A percentile compares a stretch with the other conserved stretches of the same genome.
Conservation (phyloP, 2,888 invertebrate species). For the Biston betularia region DNA sequence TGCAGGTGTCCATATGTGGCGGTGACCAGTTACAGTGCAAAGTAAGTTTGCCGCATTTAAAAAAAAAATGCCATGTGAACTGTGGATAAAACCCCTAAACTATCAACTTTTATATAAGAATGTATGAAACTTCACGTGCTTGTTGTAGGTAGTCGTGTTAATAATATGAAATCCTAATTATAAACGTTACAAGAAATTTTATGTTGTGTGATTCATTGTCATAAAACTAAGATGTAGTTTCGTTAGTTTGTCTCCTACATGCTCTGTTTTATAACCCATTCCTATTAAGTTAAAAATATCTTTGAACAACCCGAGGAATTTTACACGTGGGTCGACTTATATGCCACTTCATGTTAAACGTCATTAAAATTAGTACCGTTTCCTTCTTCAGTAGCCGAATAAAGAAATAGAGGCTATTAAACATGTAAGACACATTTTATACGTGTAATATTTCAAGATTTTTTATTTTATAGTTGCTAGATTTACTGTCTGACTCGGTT, state of each 20-base stretch:
- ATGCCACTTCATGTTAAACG: slow-evolving; percentile 59
- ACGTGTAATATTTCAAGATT: slow-evolving; percentile 68
- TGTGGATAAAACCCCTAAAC: too few relatives aligned
- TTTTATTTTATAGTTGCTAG: slow-evolving; percentile 69
- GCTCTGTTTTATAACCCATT: slow-evolving; percentile 34
- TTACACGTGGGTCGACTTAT: slow-evolving; percentile 47
- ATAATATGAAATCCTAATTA: neutral
- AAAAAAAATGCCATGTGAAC: too few relatives aligned
- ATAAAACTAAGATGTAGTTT: slow-evolving; percentile 14
- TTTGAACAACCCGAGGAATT: slow-evolving; percentile 38
- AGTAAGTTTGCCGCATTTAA: too few relatives aligned
- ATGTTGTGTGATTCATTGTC: slow-evolving; percentile 3
- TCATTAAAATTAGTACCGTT: slow-evolving; percentile 61
- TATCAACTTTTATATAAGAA: too few relatives aligned
- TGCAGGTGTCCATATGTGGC: too few relatives aligned
- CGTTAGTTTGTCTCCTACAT: slow-evolving; percentile 16
- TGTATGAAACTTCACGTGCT: neutral
- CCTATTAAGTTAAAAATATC: slow-evolving; percentile 36
- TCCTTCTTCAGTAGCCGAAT: slow-evolving; percentile 71
- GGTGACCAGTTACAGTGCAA: too few relatives aligned
- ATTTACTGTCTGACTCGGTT: slow-evolving; percentile 67
- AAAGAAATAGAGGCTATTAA: slow-evolving; percentile 72
- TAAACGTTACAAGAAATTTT: slow-evolving; percentile 1
- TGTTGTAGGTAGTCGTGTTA: neutral
- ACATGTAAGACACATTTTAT: slow-evolving; percentile 72